Conservation (phyloP, 2,888 invertebrate genomes). For the Antitype chi region DNA sequence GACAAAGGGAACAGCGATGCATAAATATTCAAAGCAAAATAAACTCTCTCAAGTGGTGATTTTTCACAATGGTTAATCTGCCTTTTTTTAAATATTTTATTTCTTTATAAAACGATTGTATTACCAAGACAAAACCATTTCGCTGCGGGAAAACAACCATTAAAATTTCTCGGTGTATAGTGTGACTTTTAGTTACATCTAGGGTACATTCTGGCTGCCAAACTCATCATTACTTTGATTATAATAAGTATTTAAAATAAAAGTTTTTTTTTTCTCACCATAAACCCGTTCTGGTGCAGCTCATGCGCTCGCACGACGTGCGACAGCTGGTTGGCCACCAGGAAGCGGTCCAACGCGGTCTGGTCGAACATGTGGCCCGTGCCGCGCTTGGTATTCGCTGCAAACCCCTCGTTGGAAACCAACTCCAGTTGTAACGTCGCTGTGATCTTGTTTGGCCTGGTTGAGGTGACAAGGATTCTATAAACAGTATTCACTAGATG, state of each 20-base stretch:
- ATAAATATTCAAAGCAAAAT: no score
- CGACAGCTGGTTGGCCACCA: constrained; percentile 92
- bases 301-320: constrained; percentile 94
- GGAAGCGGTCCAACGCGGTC: constrained; percentile 92
- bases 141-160: no score
- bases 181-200: no score
- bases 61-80: no score
- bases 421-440: constrained; percentile 88
- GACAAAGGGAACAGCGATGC: no score
- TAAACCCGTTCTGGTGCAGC: constrained; percentile 93
- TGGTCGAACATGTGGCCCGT: constrained; percentile 94
- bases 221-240: background rate
- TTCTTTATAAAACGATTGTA: no score
- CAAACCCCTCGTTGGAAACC: constrained; percentile 92
- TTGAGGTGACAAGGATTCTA: background rate
- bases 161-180: no score
- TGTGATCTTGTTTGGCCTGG: constrained; percentile 83
- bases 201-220: no score
- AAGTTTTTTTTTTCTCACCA: constrained; percentile 82
- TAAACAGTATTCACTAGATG: background rate
- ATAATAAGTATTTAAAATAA: background rate
- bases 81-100: no score
- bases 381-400: constrained; percentile 92
- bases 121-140: no score
- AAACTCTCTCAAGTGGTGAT: no score